A percentile compares a stretch with the other conserved stretches of the same genome.
phyloP scores from a whole-genome alignment of 2,797 vertebrate genomes.

The Thunnus albacares region DNA sequence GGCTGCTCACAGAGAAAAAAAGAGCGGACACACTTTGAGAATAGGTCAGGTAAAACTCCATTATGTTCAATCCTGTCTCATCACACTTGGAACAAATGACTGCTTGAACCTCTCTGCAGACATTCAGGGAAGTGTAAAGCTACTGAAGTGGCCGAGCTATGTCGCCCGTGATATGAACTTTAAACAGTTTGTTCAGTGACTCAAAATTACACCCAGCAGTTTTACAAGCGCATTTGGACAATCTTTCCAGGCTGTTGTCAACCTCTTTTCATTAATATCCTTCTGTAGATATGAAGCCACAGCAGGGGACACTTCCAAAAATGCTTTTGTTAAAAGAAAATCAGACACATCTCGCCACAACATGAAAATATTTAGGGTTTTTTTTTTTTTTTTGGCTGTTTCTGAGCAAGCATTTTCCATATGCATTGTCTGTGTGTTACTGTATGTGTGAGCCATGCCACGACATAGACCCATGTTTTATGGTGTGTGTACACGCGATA shows the following conservation, averaged over 20 bases:
- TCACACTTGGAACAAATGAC: conserved; percentile 31
- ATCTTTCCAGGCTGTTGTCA: neutral
- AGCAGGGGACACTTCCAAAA: neutral
- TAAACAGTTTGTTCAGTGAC: conserved; percentile 1
- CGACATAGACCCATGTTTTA: conserved; percentile 74
- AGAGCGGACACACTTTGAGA: neutral
- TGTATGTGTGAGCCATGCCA: conserved; percentile 63
- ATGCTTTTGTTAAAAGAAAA: neutral
- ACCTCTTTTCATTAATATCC: conserved; percentile 30
- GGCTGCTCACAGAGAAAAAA: neutral
- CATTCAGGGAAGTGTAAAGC: conserved; percentile 15
- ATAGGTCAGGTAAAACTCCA: conserved; percentile 31
- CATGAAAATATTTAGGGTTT: too few species aligned
- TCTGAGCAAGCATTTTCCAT: conserved; percentile 26
- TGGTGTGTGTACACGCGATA: conserved; percentile 81
- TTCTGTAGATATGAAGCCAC: neutral
- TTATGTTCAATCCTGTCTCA: conserved; percentile 17
- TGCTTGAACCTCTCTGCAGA: conserved; percentile 27
- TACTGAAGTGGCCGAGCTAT: conserved; percentile 25
- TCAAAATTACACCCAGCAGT: neutral
- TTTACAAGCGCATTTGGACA: neutral
- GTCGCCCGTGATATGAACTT: conserved; percentile 23
- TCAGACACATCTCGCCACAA: too few species aligned
- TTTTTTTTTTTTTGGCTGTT: neutral
- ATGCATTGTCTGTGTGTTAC: conserved; percentile 43